Base-by-base conservation (phyloP, 2,888 invertebrate species). In the Platycheirus albimanus region DNA sequence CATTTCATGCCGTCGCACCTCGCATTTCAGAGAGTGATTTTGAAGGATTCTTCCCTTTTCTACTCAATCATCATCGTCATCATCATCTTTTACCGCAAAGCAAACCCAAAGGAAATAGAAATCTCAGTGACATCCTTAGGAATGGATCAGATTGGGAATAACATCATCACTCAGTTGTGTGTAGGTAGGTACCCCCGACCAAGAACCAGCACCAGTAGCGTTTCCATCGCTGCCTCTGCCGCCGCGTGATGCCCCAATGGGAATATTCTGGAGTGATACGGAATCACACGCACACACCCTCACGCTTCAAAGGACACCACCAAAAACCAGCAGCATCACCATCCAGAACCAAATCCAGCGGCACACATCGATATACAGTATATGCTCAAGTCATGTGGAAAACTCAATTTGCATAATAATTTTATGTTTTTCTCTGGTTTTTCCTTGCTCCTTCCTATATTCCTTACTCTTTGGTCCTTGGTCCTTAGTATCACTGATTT, bases 391-490 rank as follows among this genome's bases (percentile, higher is more conserved):
- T 89, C 89, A 89, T 89, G 88, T 87, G 88, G 87, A 89, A 89
- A 89, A 89, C 89, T 88, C 89, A 89, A 89, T 89, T 89, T 89
- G 88, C 89, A 89, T 89, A 88, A 89, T 89, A 89, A 89, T 89
- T 88, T 88, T 88, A 63, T 83, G 76, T 77, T 71, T 77, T 77
- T 77, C 56, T 52, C 33, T 76, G 63, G 63, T 64, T 74, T 61
- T 67, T 67, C 33, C 33, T 41, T 63, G 49, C 64, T 63, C 41
- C 54, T 45, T 63, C 36, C n/a, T n/a, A n/a, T n/a, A n/a, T n/a
- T n/a, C n/a, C n/a, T n/a, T n/a, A n/a, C n/a, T 77, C 56, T 52
- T 20, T 76, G 63, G 63, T 64, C 33, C 33, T 41, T 63, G 49
- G 56, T 63, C 41, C 54, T 45, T 63, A 28, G 13, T 58, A 56